These are phyloP conservation scores for Limenitis camilla DNA, from an alignment of 2,888 invertebrate genomes.

Conservation along the genomic window DNA sequence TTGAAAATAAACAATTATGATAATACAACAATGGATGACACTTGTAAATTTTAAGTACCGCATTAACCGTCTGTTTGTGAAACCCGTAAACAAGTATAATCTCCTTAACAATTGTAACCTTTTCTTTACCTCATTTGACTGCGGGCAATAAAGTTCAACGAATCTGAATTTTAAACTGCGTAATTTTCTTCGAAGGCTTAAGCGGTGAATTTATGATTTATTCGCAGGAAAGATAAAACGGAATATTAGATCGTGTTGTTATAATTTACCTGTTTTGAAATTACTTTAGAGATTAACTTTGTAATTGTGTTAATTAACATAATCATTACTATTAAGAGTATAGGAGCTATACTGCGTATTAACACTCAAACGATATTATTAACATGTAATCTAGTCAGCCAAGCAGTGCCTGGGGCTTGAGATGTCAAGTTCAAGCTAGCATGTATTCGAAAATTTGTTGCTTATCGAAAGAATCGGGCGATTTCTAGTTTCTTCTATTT, in stretches of 20 bases:
- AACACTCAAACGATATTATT: too few species aligned
- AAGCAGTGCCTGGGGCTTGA: too few species aligned
- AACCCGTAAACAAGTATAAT: neutral
- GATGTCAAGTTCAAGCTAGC: too few species aligned
- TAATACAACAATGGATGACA: neutral
- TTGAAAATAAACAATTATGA: neutral
- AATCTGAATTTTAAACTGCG: neutral
- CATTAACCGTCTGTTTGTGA: neutral
- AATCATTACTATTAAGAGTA: too few species aligned
- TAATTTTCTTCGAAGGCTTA: constrained; percentile 3
- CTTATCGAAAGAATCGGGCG: too few species aligned
- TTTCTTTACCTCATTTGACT: neutral
- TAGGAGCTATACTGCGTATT: too few species aligned
- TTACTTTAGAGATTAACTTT: too few species aligned
- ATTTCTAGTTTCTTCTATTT: too few species aligned
- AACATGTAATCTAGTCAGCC: too few species aligned
- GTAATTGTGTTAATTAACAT: neutral
- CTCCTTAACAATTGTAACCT: neutral
- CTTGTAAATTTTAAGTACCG: neutral
- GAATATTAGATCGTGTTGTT: neutral
- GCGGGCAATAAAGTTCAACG: neutral
- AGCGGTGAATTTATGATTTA: neutral
- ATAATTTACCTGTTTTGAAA: neutral
- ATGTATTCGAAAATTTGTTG: too few species aligned
- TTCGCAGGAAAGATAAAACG: neutral